These are phyloP conservation scores for Mormyrops attenuatus DNA, from an alignment of 2,797 vertebrate genomes.

Conservation along the genomic window DNA sequence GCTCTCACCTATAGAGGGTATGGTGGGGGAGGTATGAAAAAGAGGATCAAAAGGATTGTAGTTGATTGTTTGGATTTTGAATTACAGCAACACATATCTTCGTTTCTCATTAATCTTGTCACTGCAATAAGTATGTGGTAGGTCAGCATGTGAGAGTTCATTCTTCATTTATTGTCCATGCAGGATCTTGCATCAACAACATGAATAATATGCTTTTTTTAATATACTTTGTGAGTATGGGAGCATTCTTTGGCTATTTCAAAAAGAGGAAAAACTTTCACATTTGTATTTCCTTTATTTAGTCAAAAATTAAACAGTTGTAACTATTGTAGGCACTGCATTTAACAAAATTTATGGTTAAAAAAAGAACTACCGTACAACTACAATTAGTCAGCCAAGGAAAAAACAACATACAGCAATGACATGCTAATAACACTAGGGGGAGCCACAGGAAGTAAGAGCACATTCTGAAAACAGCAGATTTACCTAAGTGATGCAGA, in stretches of 20 bases:
- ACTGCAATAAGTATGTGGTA: background rate
- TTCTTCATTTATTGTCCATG: background rate
- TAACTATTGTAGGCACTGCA: background rate
- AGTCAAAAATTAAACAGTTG: background rate
- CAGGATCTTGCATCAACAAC: background rate
- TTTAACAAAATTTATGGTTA: background rate
- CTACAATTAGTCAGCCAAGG: background rate
- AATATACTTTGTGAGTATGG: background rate
- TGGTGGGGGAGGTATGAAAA: background rate
- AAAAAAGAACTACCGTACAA: background rate
- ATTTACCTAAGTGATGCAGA: background rate
- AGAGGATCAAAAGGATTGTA: background rate
- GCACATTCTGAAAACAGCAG: background rate
- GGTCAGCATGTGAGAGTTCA: background rate
- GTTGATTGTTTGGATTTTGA: background rate
- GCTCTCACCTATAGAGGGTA: background rate
- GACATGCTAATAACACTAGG: background rate
- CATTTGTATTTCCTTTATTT: background rate
- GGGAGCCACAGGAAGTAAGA: background rate
- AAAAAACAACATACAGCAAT: background rate
- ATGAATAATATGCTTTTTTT: background rate
- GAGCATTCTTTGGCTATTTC: background rate
- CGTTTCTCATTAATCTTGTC: background rate
- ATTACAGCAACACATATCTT: background rate
- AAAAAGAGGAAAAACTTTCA: background rate